Base-by-base conservation (phyloP, 1,140 invertebrate species). In the Brachionus paranguensis region DNA sequence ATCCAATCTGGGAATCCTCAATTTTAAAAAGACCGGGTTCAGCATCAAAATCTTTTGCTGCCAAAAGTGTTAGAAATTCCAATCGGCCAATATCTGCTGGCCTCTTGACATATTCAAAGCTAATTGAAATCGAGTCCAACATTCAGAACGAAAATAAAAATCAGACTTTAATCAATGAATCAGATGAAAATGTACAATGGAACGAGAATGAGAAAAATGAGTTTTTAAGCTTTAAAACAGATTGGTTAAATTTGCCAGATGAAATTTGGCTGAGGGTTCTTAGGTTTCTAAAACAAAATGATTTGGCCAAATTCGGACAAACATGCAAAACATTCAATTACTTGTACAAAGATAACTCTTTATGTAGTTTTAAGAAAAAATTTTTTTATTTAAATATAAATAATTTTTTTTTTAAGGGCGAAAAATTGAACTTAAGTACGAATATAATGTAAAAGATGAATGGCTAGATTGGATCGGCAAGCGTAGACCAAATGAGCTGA, bases 401-500 rank as follows among this genome's bases (percentile, higher is more conserved):
- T n/a, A n/a, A n/a, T n/a, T n/a, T 53, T 79, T 81, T 68, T 47
- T 81, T 33, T 0, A 81, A 81, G 78, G 78, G 78, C n/a, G 17
- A 64, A 81, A 41, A 64, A 45, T 81, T 27, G 53, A 68, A 29
- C 2, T 81, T 3, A 60, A 68, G 33, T 81, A 81, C 24, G 60
- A 81, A 41, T 81, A 60, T 14, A 29, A 47, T 50, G 43, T 81
- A 20, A 20, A n/a, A 20, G 41, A 81, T 68, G 78, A 81, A 47
- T 81, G 78, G 78, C 53, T 81, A 14, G 53, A 68, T n/a, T 81
- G 78, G 78, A 81, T 81, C 45, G 78, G 78, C 27, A 24, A 37
- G 27, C 50, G 78, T 5, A 20, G 53, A 24, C 78, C 78, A 11
- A 81, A 64, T 64, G 53, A 81, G 37, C 41, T 81, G 0, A 60